Evolutionary conservation across 1,140 invertebrate species (phyloP).

Genomic region (Zaprionus lachaisei): DNA sequence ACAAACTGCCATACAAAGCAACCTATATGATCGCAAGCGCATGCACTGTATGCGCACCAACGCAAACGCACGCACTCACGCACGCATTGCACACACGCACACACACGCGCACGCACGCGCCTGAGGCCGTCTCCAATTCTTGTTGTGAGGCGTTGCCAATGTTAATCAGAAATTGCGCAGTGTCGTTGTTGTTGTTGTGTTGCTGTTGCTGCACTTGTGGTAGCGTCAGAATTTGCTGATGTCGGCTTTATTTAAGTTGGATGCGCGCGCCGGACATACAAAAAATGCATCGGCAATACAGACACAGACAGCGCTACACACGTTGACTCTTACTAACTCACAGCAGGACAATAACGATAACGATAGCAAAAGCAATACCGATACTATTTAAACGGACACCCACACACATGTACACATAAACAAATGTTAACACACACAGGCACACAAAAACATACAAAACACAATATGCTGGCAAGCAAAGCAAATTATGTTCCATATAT

Average conservation of each 20-base stretch:
- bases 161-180: constrained; percentile 13
- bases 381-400: neutral
- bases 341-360: neutral
- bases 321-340: neutral
- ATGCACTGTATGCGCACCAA: constrained; percentile 15
- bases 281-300: neutral
- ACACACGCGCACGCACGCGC: constrained; percentile 7
- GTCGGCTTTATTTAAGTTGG: constrained; percentile 11
- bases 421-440: neutral
- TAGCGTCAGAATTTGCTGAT: constrained; percentile 18
- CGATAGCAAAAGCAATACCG: neutral
- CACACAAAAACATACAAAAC: neutral
- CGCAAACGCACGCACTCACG: constrained; percentile 17
- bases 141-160: constrained; percentile 12
- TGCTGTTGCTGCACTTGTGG: constrained; percentile 48
- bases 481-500: neutral
- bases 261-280: constrained; percentile 36
- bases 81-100: constrained; percentile 21
- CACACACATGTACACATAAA: neutral
- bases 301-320: neutral
- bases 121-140: constrained; percentile 1
- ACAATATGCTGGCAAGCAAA: constrained; percentile 12
- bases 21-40: constrained; percentile 22
- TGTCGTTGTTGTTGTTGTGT: constrained; percentile 49
- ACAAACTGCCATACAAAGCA: constrained; percentile 23